These are phyloP conservation scores for Typhlichthys eigenmanni DNA, from an alignment of 2,797 vertebrate genomes.

Conservation along the genomic window DNA sequence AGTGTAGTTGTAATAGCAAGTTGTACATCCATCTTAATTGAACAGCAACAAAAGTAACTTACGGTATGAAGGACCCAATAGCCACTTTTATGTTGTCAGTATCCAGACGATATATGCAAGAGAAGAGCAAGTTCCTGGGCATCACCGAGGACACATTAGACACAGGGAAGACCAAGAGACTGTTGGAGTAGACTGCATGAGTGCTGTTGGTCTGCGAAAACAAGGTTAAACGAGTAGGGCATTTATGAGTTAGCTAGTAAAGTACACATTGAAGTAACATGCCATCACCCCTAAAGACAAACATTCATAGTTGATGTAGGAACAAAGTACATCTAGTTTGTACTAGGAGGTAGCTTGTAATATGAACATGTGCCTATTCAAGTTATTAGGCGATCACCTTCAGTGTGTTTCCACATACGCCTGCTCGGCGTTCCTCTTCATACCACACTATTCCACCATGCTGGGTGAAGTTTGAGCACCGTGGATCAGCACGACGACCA, in stretches of 20 bases:
- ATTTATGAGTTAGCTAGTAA: too few relatives aligned
- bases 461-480: conserved; percentile 37
- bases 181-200: conserved; percentile 66
- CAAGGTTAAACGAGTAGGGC: not conserved
- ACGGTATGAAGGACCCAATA: conserved; percentile 68
- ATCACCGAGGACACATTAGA: conserved; percentile 54
- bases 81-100: conserved; percentile 64
- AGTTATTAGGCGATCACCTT: conserved; percentile 41
- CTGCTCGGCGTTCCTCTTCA: conserved; percentile 35
- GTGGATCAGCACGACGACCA: conserved; percentile 49
- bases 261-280: too few relatives aligned
- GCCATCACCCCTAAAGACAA: too few relatives aligned
- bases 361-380: too few relatives aligned
- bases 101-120: conserved; percentile 72
- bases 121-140: conserved; percentile 74
- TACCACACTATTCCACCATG: conserved; percentile 52
- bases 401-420: conserved; percentile 61
- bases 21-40: too few relatives aligned
- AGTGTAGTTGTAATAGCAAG: too few relatives aligned
- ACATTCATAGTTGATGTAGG: too few relatives aligned
- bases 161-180: conserved; percentile 57
- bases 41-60: conserved; percentile 16
- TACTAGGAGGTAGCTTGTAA: too few relatives aligned
- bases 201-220: conserved; percentile 65
- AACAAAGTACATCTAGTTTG: too few relatives aligned